These are phyloP conservation scores for Tupaia chinensis DNA, from an alignment of 2,113 vertebrate genomes.

Conservation along the genomic window DNA sequence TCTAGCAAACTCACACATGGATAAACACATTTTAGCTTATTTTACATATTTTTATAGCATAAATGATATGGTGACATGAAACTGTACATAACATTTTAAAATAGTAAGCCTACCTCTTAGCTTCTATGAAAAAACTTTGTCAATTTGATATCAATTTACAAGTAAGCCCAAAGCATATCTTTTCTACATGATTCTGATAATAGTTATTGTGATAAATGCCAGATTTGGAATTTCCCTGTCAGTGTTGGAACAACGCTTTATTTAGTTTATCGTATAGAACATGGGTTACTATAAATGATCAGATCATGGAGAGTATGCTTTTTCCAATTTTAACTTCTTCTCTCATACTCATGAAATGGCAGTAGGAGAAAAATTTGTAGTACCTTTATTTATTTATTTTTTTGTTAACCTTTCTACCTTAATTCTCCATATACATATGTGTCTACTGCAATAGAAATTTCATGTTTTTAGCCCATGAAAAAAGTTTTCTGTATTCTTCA, in stretches of 20 bases:
- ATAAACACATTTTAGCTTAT: conserved; percentile 28
- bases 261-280: conserved; percentile 37
- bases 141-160: conserved; percentile 23
- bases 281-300: conserved; percentile 28
- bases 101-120: conserved; percentile 15
- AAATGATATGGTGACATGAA: conserved; percentile 13
- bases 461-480: conserved; percentile 28
- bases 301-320: not conserved
- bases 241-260: conserved; percentile 46
- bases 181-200: conserved; percentile 42
- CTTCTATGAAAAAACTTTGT: conserved; percentile 21
- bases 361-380: not conserved
- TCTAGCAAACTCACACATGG: conserved; percentile 15
- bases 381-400: not conserved
- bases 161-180: not conserved
- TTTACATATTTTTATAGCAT: conserved; percentile 20
- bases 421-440: not conserved
- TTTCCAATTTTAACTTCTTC: conserved; percentile 12
- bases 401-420: not conserved
- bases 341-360: not conserved
- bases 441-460: not conserved
- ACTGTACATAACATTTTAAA: not conserved
- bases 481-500: conserved; percentile 45
- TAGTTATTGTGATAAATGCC: not conserved
- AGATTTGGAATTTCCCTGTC: conserved; percentile 15